Base-by-base conservation (phyloP, 2,888 invertebrate genomes). In the Schizaphis graminum region DNA sequence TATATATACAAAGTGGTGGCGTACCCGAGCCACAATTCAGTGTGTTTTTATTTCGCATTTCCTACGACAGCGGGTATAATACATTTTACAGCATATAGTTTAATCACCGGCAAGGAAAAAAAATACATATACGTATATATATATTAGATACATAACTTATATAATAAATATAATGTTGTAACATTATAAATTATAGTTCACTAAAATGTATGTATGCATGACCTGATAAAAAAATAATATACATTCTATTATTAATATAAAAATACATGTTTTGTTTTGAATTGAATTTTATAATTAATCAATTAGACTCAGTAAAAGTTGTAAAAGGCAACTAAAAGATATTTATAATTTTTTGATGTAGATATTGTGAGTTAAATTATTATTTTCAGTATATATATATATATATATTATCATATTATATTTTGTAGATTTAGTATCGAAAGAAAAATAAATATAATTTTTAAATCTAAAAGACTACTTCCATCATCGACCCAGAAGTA, bases 1-100 rank as follows among this genome's bases (percentile, higher is more conserved):
- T 53, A 21, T 53, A 61, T 13, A n/a, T 67, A 35, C 35, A 77
- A 67, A 35, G 67, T 67, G n/a, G 67, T 67, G 85, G 26, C 44
- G 10, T 67, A 67, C 90, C 67, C 90, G 4, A 47, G 11, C 21
- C 47, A 35, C 67, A 90, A 90, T 90, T 90, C 49, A 49, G 67
- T 90, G 88, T 1, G 89, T 35, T 77, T 67, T 90, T 67, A 90
- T 67, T 90, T 90, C n/a, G 11, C 47, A 35, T 90, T 67, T 67
- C 57, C 89, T 57, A 89, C 56, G 56, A 56, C 41, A 57, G 57
- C 57, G 87, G 28, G 44, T 44, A 89, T 89, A 89, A 89, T 89
- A 89, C 57, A 89, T 89, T 89, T 89, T 57, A 44, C 88, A 56
- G 24, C 44, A 56, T 57, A 57, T 35, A 77, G 77, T 77, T 77